Base-by-base conservation (phyloP, 2,888 invertebrate species). In the Synanthedon tipuliformis region DNA sequence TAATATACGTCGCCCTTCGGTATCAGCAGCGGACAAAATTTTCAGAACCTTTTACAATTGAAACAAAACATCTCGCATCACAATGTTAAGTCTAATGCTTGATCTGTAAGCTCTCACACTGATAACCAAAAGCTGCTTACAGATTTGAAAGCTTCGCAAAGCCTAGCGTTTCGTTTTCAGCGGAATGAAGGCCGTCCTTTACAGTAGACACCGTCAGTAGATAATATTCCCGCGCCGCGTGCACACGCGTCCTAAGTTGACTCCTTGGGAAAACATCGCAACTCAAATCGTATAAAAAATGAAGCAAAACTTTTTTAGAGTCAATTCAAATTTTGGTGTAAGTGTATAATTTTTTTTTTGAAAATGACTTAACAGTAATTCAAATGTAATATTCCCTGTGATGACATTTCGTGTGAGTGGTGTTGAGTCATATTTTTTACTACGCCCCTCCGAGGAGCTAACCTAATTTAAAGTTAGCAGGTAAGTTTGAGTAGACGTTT, bases 111-210 rank as follows among this genome's bases (percentile, higher is more conserved):
- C 61, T 66, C 62, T 66, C 64, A 65, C 61, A 66, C 68, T 74
- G 74, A 75, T 73, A 73, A 75, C 71, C 67, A 59, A 75, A 76
- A 80, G 74, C 73, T 61, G 68, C 67, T 71, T 71, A 71, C 62
- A 67, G 62, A 62, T 66, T 61, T 62, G 61, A 61, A 62, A 62
- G 61, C 61, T 64, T 64, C 34, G 54, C 58, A 57, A 66, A 67
- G 59, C 65, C 61, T 55, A 59, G 52, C 55, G 55, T 57, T 63
- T 65, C 63, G 62, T 61, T 66, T 69, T 65, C 70, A 71, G 59
- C 34, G 34, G 34, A 34, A 34, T 8, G 8, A 27, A 27, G 27
- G 27, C 53, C 52, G 50, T 49, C 60, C 57, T 54, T 56, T 59
- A 52, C 61, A 58, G 63, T 69, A 34, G 34, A 34, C 7, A 34